Evolutionary conservation across 2,888 invertebrate genomes (phyloP).

Genomic region (Caenorhabditis becei): DNA sequence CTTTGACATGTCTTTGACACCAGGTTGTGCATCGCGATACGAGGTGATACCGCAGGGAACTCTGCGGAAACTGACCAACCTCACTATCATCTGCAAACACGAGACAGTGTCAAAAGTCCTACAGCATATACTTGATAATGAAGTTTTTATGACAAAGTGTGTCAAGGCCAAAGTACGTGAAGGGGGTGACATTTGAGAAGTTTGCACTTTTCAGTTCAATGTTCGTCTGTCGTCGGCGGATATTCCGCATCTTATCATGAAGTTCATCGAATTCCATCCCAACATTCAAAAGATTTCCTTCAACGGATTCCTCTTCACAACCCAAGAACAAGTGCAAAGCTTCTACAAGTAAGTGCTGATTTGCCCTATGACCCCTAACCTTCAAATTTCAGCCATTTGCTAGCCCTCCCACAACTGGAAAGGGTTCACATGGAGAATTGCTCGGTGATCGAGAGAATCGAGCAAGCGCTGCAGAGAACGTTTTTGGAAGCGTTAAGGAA

Average conservation of each 20-base stretch:
- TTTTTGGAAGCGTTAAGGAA: constrained; percentile 24
- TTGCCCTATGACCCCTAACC: neutral
- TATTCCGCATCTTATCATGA: constrained; percentile 39
- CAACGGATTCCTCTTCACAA: constrained; percentile 54
- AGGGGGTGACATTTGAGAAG: neutral
- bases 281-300: constrained; percentile 41
- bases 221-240: constrained; percentile 36
- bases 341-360: constrained; percentile 37
- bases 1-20: neutral
- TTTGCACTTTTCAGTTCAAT: constrained; percentile 41
- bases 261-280: constrained; percentile 48
- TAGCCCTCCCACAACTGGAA: constrained; percentile 32
- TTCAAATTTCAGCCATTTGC: constrained; percentile 38
- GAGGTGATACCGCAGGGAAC: constrained; percentile 40
- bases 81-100: constrained; percentile 46
- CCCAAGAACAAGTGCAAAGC: constrained; percentile 42
- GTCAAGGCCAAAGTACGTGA: constrained; percentile 45
- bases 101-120: constrained; percentile 52
- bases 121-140: constrained; percentile 38
- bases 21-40: constrained; percentile 39
- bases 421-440: constrained; percentile 47
- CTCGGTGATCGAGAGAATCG: constrained; percentile 51
- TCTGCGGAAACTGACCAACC: constrained; percentile 31
- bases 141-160: constrained; percentile 42
- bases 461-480: constrained; percentile 19